Evolutionary conservation across 2,113 vertebrate genomes (phyloP).

Genomic region (Pitta sordida): DNA sequence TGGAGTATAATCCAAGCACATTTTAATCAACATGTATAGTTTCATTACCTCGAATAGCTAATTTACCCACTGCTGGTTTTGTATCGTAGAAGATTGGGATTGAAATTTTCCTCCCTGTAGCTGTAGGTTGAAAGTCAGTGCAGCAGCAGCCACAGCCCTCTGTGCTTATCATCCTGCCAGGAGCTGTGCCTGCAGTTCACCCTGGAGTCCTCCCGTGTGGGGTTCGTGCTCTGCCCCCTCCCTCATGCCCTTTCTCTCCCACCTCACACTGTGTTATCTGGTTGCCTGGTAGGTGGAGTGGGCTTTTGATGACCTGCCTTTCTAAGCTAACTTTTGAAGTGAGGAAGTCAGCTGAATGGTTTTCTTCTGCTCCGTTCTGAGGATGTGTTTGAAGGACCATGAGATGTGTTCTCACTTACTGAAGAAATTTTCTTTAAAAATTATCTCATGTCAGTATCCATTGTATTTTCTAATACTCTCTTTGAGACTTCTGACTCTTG

Average conservation of each 20-base stretch:
- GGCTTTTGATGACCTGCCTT: not conserved
- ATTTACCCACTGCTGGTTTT: not conserved
- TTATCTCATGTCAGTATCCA: not conserved
- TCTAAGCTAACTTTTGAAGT: not conserved
- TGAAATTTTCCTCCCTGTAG: not conserved
- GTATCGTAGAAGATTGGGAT: not conserved
- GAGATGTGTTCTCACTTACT: not conserved
- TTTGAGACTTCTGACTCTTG: not conserved
- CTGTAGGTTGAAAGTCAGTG: not conserved
- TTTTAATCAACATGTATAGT: not conserved
- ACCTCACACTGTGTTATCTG: accelerated
- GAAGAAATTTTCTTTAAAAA: not conserved
- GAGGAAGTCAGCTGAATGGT: not conserved
- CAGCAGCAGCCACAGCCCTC: not conserved
- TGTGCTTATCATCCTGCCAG: accelerated
- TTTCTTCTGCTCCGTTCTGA: not conserved
- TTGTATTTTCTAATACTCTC: not conserved
- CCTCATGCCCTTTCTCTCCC: accelerated
- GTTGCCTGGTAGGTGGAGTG: not conserved
- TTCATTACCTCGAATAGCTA: not conserved
- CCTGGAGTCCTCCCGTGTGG: not conserved
- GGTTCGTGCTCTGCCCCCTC: not conserved
- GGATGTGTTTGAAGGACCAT: not conserved
- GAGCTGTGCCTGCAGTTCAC: not conserved
- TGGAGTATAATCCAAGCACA: not conserved